These are phyloP conservation scores for Sebastes wilsoni DNA, from an alignment of 2,797 vertebrate species.

Conservation along the genomic window DNA sequence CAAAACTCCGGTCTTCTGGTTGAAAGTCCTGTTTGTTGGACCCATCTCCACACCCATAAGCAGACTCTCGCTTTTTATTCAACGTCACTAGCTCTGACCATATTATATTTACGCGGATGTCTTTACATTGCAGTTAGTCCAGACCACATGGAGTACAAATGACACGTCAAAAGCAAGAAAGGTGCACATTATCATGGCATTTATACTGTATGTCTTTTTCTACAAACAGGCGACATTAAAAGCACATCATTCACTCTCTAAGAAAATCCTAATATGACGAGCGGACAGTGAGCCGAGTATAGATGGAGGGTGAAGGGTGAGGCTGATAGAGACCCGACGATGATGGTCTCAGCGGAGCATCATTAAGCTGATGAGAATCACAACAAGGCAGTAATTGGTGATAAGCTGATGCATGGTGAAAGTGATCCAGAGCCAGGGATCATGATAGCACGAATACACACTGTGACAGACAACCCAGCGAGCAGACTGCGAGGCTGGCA, in stretches of 20 bases:
- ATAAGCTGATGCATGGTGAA: constrained; percentile 80
- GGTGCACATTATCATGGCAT: no score
- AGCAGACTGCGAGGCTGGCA: constrained; percentile 61
- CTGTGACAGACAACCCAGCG: constrained; percentile 38
- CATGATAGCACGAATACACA: constrained; percentile 58
- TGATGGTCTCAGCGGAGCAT: constrained; percentile 71
- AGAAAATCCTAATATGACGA: constrained; percentile 14
- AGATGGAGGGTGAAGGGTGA: constrained; percentile 34
- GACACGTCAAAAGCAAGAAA: no score
- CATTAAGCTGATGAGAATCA: constrained; percentile 81
- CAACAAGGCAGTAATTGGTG: constrained; percentile 78
- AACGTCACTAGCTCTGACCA: no score
- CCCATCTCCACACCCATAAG: no score
- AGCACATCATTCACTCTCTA: background rate
- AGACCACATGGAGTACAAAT: no score
- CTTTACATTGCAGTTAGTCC: no score
- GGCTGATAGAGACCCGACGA: constrained; percentile 41
- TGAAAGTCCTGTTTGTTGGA: no score
- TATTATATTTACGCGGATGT: no score
- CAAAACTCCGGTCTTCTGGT: rapidly evolving
- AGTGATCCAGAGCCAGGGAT: constrained; percentile 78
- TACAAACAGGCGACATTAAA: no score
- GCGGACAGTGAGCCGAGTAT: constrained; percentile 6
- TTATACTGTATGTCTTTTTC: no score
- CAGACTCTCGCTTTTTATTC: no score